These are phyloP conservation scores for Palythoa heliodiscus DNA, from an alignment of 92 coral and sea anemone genomes.

Conservation along the genomic window DNA sequence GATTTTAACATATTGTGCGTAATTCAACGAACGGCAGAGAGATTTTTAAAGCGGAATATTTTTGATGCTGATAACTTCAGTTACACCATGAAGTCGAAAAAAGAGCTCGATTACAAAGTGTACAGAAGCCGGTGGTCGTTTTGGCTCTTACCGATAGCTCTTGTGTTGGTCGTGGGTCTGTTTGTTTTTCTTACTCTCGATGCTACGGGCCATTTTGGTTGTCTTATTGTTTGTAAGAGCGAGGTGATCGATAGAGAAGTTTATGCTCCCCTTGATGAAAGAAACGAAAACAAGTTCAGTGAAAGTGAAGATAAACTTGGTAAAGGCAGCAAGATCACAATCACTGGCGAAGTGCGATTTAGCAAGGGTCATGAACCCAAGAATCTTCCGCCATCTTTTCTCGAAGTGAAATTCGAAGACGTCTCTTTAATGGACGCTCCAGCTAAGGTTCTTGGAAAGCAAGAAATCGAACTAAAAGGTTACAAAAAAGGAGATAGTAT, in stretches of 20 bases:
- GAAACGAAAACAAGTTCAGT: conserved; percentile 8
- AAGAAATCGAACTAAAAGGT: conserved; percentile 56
- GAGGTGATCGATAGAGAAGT: conserved; percentile 40
- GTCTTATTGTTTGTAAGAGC: conserved; percentile 69
- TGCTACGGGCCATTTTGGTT: conserved; percentile 69
- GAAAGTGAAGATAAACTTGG: conserved; percentile 1
- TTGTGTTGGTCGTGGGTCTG: conserved; percentile 60
- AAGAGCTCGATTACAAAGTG: conserved; percentile 59
- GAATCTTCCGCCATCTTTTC: conserved; percentile 61
- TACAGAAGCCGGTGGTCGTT: conserved; percentile 66
- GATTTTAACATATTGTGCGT: too few species aligned
- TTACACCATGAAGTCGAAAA: conserved; percentile 28
- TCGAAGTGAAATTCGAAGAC: conserved; percentile 78
- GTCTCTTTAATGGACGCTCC: conserved; percentile 70
- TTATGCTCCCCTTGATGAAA: conserved; percentile 39
- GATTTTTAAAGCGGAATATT: background rate
- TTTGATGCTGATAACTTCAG: background rate
- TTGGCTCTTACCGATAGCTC: conserved; percentile 66
- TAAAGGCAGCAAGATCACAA: conserved; percentile 45
- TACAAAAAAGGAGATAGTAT: conserved; percentile 72
- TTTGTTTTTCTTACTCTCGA: conserved; percentile 79
- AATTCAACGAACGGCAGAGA: too few species aligned
- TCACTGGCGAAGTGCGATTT: conserved; percentile 31
- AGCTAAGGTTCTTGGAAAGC: conserved; percentile 55
- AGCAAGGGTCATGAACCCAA: conserved; percentile 59